Base-by-base conservation (phyloP, 2,797 vertebrate genomes). In the Gymnoscopelus microlampas region DNA sequence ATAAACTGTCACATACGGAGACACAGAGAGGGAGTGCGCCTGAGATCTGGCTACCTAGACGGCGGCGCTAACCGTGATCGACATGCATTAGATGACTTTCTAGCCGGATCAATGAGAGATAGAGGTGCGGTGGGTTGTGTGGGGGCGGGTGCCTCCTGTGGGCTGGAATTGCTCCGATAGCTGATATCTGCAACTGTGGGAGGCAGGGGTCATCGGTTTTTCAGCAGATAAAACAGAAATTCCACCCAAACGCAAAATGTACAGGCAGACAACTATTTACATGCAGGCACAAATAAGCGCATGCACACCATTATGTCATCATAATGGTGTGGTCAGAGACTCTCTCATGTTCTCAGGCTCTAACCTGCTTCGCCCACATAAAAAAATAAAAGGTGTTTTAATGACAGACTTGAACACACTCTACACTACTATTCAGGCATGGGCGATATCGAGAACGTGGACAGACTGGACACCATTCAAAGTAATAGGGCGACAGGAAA, bases 51-150 rank as follows among this genome's bases (percentile, higher is more conserved):
- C 57, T 58, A 68, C 75, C 66, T 76, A 79, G 77, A 74, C 10
- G 23, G 63, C 5, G 59, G 77, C 65, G 69, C 78, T 73, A 69
- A 71, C 78, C 72, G 78, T 70, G 80, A 89, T 87, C 83, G 81
- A 71, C 82, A 81, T 85, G 82, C 85, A 87, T 88, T 85, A 84
- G 66, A 80, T 62, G 85, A 81, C 75, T 68, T 74, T 77, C 60
- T 60, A 29, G 60, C 8, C 60, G 73, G 76, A 90, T 90, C 87
- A 70, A 87, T 91, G 71, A 66, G 73, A 81, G 66, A 78, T 59
- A 61, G 66, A 66, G 70, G 67, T 11, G 53, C 70, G 60, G 63
- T 8, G 53, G 13, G 13, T 58, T 67, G 60, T 65, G 59, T 5
- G 15, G 69, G 53, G 68, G 67, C 62, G 66, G 32, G 51, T 44